These are phyloP conservation scores for Ornithoptera alexandrae DNA, from an alignment of 2,888 invertebrate genomes.

Conservation along the genomic window DNA sequence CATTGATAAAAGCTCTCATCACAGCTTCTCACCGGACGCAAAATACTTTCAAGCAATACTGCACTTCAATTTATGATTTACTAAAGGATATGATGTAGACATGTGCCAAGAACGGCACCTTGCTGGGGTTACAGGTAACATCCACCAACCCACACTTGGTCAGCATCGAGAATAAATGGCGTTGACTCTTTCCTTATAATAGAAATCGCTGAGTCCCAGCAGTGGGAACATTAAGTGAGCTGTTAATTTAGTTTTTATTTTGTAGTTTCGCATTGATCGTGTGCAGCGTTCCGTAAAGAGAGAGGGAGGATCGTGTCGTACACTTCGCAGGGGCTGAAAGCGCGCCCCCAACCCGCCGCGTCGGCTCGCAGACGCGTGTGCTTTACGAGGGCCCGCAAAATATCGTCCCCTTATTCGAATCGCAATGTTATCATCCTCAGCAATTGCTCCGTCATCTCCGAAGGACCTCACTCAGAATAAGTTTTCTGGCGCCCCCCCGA, in stretches of 20 bases:
- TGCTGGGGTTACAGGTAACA: too few species aligned
- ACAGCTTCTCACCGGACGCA: too few species aligned
- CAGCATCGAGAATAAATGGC: too few species aligned
- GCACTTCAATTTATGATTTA: too few species aligned
- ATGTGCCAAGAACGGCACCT: too few species aligned
- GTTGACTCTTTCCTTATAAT: too few species aligned
- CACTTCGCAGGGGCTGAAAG: slow-evolving; percentile 35
- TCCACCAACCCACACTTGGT: too few species aligned
- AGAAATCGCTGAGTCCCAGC: too few species aligned
- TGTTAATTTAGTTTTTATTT: background rate
- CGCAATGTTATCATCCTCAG: slow-evolving; percentile 57
- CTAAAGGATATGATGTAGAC: too few species aligned
- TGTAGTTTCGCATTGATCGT: background rate
- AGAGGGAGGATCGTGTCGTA: slow-evolving; percentile 29
- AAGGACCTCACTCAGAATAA: slow-evolving; percentile 42
- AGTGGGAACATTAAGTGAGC: background rate
- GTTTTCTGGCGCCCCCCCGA: slow-evolving; percentile 38
- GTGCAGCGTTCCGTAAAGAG: too few species aligned
- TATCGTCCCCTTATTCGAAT: slow-evolving; percentile 60
- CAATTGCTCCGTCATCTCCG: slow-evolving; percentile 39
- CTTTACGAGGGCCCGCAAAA: slow-evolving; percentile 61
- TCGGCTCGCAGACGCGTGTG: slow-evolving; percentile 56
- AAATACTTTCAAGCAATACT: too few species aligned
- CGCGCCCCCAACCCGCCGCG: slow-evolving; percentile 44
- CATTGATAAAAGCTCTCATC: background rate